Evolutionary conservation across 2,797 vertebrate genomes (phyloP).

Genomic region (Neosilurus mollespiculum): DNA sequence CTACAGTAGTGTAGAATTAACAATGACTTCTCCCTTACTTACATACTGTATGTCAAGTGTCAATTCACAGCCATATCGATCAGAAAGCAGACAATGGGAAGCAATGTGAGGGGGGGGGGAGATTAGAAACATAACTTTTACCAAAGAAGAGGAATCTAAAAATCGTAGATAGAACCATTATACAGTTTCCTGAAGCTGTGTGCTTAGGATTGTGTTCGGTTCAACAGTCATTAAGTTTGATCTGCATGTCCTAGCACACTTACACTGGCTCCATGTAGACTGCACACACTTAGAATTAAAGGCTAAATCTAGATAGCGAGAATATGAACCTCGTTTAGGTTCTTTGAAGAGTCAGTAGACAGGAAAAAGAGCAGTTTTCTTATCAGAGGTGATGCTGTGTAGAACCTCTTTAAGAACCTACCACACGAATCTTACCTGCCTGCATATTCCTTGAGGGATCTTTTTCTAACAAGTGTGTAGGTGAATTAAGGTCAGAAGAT

Average conservation of each 20-base stretch:
- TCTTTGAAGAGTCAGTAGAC: not conserved
- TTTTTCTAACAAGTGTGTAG: not conserved
- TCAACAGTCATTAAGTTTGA: not conserved
- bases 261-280: not conserved
- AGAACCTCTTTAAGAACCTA: not conserved
- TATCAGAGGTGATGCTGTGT: not conserved
- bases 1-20: constrained; percentile 15
- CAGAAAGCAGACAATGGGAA: constrained; percentile 36
- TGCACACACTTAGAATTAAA: not conserved
- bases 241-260: not conserved
- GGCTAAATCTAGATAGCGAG: not conserved
- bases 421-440: too few species aligned
- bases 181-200: not conserved
- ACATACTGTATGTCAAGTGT: constrained; percentile 27
- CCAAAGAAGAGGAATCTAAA: not conserved
- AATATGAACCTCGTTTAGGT: not conserved
- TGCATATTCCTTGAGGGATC: too few species aligned
- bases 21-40: not conserved
- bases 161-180: not conserved
- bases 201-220: not conserved
- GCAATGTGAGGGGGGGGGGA: constrained; percentile 34
- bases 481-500: not conserved
- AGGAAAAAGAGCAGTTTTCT: not conserved
- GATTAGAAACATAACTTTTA: not conserved
- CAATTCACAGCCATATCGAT: constrained; percentile 40